These are phyloP conservation scores for Phasia obesa DNA, from an alignment of 2,888 invertebrate genomes.

Conservation along the genomic window DNA sequence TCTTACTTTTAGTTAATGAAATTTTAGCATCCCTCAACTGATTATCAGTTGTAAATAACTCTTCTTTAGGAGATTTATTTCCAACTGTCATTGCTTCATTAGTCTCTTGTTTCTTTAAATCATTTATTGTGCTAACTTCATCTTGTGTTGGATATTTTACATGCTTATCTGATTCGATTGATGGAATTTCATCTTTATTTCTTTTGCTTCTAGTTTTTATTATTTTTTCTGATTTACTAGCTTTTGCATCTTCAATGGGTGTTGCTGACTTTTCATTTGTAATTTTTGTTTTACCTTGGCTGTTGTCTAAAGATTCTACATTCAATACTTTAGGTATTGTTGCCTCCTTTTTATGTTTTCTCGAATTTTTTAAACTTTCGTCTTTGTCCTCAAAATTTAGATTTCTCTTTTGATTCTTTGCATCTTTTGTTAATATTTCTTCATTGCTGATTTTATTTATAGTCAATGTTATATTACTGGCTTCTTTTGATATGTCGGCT, in stretches of 20 bases:
- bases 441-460: not conserved
- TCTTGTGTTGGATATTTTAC: not conserved
- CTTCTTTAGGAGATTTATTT: constrained; percentile 16
- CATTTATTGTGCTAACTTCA: not conserved
- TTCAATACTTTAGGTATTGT: not conserved
- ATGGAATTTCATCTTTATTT: not conserved
- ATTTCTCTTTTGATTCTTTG: not conserved
- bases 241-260: not conserved
- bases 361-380: not conserved
- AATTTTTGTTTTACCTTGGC: not conserved
- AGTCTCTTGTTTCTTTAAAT: not conserved
- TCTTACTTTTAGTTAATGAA: not conserved
- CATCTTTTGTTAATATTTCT: not conserved
- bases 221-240: not conserved
- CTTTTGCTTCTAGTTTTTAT: not conserved
- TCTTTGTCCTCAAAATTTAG: not conserved
- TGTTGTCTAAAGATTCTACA: not conserved
- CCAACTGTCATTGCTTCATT: not conserved
- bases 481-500: not conserved
- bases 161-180: not conserved
- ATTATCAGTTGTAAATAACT: not conserved
- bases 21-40: not conserved
- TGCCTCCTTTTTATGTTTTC: not conserved
- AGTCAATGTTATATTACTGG: not conserved
- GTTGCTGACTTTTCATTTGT: not conserved